These are phyloP conservation scores for Pinctada fucata DNA, from an alignment of 2,888 invertebrate species.

Conservation along the genomic window DNA sequence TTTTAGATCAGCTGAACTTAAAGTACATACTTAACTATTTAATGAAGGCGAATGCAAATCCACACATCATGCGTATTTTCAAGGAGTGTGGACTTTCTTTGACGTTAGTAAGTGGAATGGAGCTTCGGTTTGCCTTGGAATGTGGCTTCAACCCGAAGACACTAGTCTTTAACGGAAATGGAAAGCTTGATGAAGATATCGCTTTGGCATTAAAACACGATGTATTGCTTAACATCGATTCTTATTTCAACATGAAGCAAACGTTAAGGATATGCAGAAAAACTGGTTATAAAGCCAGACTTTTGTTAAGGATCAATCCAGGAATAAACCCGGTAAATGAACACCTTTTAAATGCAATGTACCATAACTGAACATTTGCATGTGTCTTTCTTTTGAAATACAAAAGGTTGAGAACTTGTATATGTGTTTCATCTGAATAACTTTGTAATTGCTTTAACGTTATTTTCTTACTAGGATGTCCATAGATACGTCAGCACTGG, in stretches of 20 bases:
- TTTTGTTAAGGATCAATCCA: conserved; percentile 75
- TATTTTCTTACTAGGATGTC: conserved; percentile 57
- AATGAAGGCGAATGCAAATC: conserved; percentile 75
- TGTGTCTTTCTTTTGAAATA: too few relatives aligned
- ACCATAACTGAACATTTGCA: neutral
- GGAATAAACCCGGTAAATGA: conserved; percentile 65
- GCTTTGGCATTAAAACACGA: conserved; percentile 71
- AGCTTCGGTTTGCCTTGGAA: conserved; percentile 73
- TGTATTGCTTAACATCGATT: conserved; percentile 76
- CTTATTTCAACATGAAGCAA: conserved; percentile 74
- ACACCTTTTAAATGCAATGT: neutral
- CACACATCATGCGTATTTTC: conserved; percentile 65
- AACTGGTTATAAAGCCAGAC: conserved; percentile 55
- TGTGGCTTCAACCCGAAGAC: conserved; percentile 70
- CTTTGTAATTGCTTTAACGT: neutral
- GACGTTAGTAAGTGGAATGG: conserved; percentile 75
- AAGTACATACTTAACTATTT: conserved; percentile 68
- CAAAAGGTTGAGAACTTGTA: too few relatives aligned
- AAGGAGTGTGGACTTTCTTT: conserved; percentile 59
- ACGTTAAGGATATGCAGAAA: conserved; percentile 63
- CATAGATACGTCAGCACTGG: conserved; percentile 76
- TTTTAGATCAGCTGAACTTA: conserved; percentile 42
- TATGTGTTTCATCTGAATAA: too few relatives aligned
- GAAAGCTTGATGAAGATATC: conserved; percentile 76
- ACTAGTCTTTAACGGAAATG: conserved; percentile 76